Conservation (phyloP, 92 coral and sea anemone genomes). For the Heteractis magnifica region DNA sequence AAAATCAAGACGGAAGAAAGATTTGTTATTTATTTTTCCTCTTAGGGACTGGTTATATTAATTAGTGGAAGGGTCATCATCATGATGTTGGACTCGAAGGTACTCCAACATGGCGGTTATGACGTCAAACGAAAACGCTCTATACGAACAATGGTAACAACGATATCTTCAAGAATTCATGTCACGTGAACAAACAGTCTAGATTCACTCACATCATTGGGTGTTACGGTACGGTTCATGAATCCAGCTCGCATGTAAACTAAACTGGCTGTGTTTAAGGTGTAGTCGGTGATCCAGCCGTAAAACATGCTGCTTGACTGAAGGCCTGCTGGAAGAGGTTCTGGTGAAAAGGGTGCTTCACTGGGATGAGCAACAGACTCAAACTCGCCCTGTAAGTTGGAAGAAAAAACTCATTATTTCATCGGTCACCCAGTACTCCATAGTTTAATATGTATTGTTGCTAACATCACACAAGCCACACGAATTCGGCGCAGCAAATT, state of each 20-base stretch:
- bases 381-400: constrained; percentile 77
- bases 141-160: too few relatives aligned
- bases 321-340: constrained; percentile 58
- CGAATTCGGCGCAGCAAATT: too few relatives aligned
- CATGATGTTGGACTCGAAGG: too few relatives aligned
- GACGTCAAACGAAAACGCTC: too few relatives aligned
- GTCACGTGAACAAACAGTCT: background rate
- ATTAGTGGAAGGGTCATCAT: too few relatives aligned
- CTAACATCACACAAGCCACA: too few relatives aligned
- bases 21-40: background rate
- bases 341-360: constrained; percentile 86
- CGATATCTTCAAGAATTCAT: too few relatives aligned
- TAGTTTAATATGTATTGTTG: too few relatives aligned
- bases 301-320: constrained; percentile 72
- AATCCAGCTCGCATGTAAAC: constrained; percentile 81
- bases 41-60: background rate
- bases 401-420: background rate
- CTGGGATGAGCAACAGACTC: constrained; percentile 76
- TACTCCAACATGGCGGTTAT: background rate
- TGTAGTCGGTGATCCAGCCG: constrained; percentile 86
- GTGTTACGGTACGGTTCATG: constrained; percentile 72
- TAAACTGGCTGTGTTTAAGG: constrained; percentile 82
- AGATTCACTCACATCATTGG: constrained; percentile 59
- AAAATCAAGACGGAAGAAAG: background rate
- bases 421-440: too few relatives aligned